Conservation (phyloP, 2,797 vertebrate species). For the Sarcoramphus papa region DNA sequence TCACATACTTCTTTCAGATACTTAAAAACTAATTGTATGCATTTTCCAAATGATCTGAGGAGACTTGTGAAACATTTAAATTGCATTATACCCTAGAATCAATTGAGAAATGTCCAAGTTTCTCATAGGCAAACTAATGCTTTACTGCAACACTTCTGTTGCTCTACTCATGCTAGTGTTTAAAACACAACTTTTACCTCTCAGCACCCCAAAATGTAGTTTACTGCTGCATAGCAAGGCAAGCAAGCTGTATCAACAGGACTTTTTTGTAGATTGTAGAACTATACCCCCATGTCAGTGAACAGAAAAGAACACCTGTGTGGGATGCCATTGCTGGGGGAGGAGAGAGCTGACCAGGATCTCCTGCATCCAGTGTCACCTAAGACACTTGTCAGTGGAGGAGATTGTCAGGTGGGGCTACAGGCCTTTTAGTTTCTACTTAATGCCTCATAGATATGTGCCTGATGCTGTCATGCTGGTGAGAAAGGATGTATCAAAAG, state of each 20-base stretch:
- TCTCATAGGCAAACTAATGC: neutral
- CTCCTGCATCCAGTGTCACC: neutral
- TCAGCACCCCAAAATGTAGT: neutral
- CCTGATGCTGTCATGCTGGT: neutral
- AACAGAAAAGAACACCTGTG: neutral
- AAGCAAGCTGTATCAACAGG: neutral
- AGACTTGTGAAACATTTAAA: conserved; percentile 14
- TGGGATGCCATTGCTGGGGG: neutral
- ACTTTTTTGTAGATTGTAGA: neutral
- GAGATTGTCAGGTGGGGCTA: neutral
- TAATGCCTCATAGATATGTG: neutral
- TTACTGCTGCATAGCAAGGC: neutral
- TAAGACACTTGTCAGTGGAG: neutral
- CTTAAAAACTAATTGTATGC: conserved; percentile 26
- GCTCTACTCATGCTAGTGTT: neutral
- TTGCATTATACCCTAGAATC: neutral
- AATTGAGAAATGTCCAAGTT: neutral
- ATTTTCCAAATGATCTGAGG: conserved; percentile 6
- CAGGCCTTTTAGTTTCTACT: neutral
- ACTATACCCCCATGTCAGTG: neutral
- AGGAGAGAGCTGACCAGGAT: neutral
- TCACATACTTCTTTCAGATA: conserved; percentile 12
- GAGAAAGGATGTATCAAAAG: neutral
- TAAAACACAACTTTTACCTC: neutral
- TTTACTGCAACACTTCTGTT: neutral